Base-by-base conservation (phyloP, 2,888 invertebrate genomes). In the Catocala nupta region DNA sequence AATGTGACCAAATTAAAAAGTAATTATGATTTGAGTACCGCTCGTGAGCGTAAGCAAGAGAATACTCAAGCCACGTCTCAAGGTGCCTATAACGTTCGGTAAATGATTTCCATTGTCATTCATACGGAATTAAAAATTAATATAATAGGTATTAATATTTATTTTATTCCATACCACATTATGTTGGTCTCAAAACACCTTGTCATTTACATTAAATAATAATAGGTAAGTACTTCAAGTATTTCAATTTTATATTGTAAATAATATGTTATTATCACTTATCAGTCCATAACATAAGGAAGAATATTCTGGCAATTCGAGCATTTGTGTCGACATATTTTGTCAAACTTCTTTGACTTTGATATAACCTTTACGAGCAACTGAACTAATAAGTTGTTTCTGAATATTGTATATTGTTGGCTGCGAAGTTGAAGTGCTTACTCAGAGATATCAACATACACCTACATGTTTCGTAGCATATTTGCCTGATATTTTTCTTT, bases 341-440 rank as follows among this genome's bases (percentile, higher is more conserved):
- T 52, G 16, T n/a, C 53, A 55, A 50, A 60, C 55, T 56, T 63
- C 9, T 48, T 51, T 52, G 42, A 75, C 78, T 68, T 75, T 77
- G 61, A 49, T 60, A 44, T 68, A 66, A 71, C 75, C 71, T 75
- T 63, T 52, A 11, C 43, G 33, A n/a, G 9, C 68, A 67, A 54
- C 66, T 71, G 66, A 56, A 61, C 53, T 59, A 71, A 68, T 74
- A 66, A 39, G 6, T 63, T 52, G 36, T 43, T 61, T 58, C 55
- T 61, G 59, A 48, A 53, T 62, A 48, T 53, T 42, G 33, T 34
- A 10, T 59, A 55, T 56, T 44, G 25, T 56, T 62, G 34, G 39
- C 50, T 70, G 55, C 61, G 70, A 66, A 70, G 55, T 65, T 55
- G 62, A 47, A 59, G 49, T 69, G 25, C 49, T 49, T 39, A 56